Evolutionary conservation across 1,140 invertebrate species (phyloP).

Genomic region (Notospermus geniculatus): DNA sequence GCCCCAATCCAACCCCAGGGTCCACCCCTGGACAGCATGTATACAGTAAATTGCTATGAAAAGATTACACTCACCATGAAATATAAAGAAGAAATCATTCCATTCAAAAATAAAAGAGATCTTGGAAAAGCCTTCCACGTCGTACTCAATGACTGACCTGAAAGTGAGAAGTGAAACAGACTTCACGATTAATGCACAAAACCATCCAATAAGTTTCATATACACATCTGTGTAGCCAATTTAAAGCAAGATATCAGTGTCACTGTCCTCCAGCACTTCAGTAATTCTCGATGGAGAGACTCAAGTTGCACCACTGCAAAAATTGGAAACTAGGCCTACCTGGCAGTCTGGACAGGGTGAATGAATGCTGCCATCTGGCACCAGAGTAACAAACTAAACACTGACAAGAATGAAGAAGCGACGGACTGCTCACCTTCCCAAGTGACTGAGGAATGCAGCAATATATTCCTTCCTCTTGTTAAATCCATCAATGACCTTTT

Average conservation of each 20-base stretch:
- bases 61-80: conserved; percentile 37
- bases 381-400: too few relatives aligned
- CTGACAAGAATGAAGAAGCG: too few relatives aligned
- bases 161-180: conserved; percentile 21
- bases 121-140: conserved; percentile 44
- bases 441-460: conserved; percentile 48
- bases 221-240: too few relatives aligned
- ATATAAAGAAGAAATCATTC: conserved; percentile 55
- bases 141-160: conserved; percentile 53
- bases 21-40: background rate
- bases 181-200: background rate
- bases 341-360: too few relatives aligned
- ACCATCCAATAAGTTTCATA: too few relatives aligned
- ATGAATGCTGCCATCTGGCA: too few relatives aligned
- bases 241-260: too few relatives aligned
- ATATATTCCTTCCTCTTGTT: conserved; percentile 54
- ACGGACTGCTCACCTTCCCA: conserved; percentile 41
- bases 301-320: too few relatives aligned
- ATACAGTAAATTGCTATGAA: background rate
- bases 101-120: conserved; percentile 54
- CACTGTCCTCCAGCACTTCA: too few relatives aligned
- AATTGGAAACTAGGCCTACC: too few relatives aligned
- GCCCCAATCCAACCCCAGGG: too few relatives aligned
- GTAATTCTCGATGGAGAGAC: too few relatives aligned
- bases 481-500: conserved; percentile 43